Evolutionary conservation across 2,113 vertebrate genomes (phyloP).

Genomic region (Bubo blakistoni): DNA sequence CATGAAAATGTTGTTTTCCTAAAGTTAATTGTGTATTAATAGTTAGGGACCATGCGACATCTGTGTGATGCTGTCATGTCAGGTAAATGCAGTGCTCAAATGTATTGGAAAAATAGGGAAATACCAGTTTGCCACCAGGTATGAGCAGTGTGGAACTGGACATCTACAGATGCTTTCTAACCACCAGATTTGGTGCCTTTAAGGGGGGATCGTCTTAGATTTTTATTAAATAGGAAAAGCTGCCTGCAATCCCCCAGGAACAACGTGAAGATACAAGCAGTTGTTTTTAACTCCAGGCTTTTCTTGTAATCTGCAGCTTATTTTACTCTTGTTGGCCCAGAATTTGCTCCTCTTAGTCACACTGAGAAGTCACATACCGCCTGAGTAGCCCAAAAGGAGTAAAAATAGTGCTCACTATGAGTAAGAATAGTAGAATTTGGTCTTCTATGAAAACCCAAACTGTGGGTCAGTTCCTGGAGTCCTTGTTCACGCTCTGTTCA

Average conservation of each 20-base stretch:
- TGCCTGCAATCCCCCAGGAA: background rate
- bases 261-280: background rate
- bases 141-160: background rate
- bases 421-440: background rate
- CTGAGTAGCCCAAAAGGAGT: background rate
- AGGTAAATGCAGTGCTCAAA: background rate
- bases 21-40: conserved; percentile 18
- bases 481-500: background rate
- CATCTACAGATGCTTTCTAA: background rate
- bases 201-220: background rate
- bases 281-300: background rate
- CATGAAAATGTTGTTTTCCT: conserved; percentile 1
- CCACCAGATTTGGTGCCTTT: background rate
- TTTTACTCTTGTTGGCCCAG: background rate
- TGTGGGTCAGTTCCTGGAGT: background rate
- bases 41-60: background rate
- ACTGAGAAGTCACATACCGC: background rate
- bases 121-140: background rate
- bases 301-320: background rate
- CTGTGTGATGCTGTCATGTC: background rate
- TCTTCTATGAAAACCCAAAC: background rate
- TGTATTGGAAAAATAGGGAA: background rate
- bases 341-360: background rate
- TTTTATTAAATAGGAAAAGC: background rate
- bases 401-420: background rate